Evolutionary conservation across 2,113 vertebrate species (phyloP).

Genomic region (Sialia sialis): DNA sequence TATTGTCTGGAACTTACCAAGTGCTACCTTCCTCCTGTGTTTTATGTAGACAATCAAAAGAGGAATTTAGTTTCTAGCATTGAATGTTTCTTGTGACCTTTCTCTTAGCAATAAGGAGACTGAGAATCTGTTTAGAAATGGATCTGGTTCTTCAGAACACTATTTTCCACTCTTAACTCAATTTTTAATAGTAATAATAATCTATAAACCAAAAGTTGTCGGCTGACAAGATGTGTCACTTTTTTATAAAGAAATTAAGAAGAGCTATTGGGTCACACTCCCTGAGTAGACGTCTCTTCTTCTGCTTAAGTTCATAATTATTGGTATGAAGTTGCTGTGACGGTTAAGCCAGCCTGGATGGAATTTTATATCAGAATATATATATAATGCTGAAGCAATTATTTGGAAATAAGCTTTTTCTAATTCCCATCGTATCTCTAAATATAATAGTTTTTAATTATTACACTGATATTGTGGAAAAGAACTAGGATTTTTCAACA

Average conservation of each 20-base stretch:
- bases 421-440: conserved; percentile 22
- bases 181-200: conserved; percentile 15
- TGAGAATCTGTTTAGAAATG: background rate
- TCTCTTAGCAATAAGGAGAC: conserved; percentile 43
- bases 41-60: conserved; percentile 63
- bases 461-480: background rate
- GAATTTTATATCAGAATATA: conserved; percentile 45
- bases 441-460: conserved; percentile 32
- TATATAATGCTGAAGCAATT: conserved; percentile 41
- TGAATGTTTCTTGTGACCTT: conserved; percentile 54
- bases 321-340: conserved; percentile 43
- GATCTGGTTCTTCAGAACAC: conserved; percentile 21
- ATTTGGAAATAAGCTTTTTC: conserved; percentile 38
- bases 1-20: conserved; percentile 56
- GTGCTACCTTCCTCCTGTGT: conserved; percentile 41
- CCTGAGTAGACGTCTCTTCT: background rate
- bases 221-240: background rate
- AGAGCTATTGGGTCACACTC: background rate
- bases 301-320: conserved; percentile 4
- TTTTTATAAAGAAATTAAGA: background rate
- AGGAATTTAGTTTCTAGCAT: conserved; percentile 46
- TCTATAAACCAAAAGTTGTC: conserved; percentile 54
- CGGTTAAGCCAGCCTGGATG: conserved; percentile 50
- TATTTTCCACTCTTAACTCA: conserved; percentile 20
- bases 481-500: background rate